Evolutionary conservation across 2,888 invertebrate genomes (phyloP).

Genomic region (Heliconius ismenius): DNA sequence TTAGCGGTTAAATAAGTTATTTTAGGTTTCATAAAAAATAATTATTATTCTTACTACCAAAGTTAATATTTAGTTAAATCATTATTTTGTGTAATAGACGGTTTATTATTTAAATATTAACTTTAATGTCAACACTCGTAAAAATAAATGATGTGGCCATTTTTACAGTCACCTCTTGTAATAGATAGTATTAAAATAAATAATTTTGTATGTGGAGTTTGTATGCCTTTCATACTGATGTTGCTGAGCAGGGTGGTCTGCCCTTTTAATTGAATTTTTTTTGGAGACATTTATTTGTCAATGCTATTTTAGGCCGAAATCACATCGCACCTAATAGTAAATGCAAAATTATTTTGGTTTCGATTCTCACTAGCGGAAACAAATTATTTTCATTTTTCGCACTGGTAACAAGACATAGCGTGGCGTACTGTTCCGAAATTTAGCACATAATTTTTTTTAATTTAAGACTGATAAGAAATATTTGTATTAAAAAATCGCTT

Average conservation of each 20-base stretch:
- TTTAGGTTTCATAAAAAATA: constrained; percentile 4
- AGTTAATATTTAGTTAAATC: background rate
- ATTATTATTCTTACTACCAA: background rate
- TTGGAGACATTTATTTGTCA: background rate
- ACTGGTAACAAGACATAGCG: too few relatives aligned
- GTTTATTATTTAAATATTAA: constrained; percentile 14
- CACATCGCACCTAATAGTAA: background rate
- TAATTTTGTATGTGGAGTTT: constrained; percentile 15
- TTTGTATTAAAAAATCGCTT: too few relatives aligned
- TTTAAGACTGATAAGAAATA: too few relatives aligned
- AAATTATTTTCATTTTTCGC: too few relatives aligned
- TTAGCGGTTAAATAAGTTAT: background rate
- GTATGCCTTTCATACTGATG: background rate
- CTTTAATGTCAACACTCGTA: constrained; percentile 13
- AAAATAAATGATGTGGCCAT: background rate
- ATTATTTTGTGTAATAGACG: background rate
- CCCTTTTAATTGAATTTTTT: background rate
- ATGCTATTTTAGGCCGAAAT: background rate
- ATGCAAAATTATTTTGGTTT: too few relatives aligned
- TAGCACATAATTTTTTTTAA: too few relatives aligned
- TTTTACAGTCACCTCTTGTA: constrained; percentile 20
- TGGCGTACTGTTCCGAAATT: too few relatives aligned
- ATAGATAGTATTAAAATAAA: constrained; percentile 19
- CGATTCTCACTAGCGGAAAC: too few relatives aligned
- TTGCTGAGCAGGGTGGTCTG: constrained; percentile 20